Conservation (phyloP, 2,888 invertebrate species). For the Stenotaenia linearis region DNA sequence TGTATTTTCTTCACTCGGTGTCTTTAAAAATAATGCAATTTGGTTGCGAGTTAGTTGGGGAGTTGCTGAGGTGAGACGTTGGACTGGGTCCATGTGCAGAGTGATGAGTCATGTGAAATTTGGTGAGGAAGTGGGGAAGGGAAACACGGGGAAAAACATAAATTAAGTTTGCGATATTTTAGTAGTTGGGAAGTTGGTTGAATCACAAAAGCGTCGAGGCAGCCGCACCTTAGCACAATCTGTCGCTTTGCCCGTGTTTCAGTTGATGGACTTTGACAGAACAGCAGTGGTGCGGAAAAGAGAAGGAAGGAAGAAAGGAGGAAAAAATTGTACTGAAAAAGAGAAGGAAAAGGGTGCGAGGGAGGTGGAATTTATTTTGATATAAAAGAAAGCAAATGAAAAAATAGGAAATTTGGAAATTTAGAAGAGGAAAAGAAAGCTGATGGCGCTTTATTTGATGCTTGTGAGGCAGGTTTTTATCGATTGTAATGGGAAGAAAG, state of each 20-base stretch:
- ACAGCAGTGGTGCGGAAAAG: slow-evolving; percentile 21
- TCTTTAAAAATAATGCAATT: not conserved
- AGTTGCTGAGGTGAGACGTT: slow-evolving; percentile 2
- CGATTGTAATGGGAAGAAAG: slow-evolving; percentile 24
- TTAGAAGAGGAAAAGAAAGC: not conserved
- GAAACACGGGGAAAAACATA: not conserved
- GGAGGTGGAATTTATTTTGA: not conserved
- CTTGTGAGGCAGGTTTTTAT: slow-evolving; percentile 22
- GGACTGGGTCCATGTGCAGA: not conserved
- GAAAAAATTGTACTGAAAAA: not conserved
- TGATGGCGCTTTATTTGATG: slow-evolving; percentile 7
- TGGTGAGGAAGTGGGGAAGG: not conserved
- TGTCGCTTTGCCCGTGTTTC: slow-evolving; percentile 21
- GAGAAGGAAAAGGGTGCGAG: slow-evolving; percentile 11
- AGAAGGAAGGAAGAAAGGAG: not conserved
- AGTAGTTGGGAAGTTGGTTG: slow-evolving; percentile 16
- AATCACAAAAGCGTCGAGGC: slow-evolving; percentile 6
- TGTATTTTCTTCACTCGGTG: not conserved
- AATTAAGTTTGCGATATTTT: slow-evolving; percentile 5
- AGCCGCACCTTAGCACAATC: slow-evolving; percentile 13
- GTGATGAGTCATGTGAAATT: slow-evolving; percentile 22
- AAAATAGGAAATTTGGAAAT: slow-evolving; percentile 1
- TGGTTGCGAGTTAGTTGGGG: not conserved
- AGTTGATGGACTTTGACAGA: slow-evolving; percentile 23
- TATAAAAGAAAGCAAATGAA: not conserved